Base-by-base conservation (phyloP, 2,888 invertebrate genomes). In the Oasisia sp. region DNA sequence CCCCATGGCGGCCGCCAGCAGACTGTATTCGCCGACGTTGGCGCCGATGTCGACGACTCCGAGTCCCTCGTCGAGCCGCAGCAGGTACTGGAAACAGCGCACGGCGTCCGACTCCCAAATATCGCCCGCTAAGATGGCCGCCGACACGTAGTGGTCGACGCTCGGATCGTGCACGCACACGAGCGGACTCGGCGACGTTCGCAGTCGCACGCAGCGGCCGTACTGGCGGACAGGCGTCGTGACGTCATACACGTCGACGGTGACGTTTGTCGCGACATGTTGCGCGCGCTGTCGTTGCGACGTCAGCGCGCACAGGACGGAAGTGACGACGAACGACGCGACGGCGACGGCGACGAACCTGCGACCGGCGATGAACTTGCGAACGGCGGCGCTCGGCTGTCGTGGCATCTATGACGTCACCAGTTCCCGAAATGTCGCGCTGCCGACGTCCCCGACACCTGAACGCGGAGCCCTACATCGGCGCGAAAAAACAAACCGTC, bases 1-100 rank as follows among this genome's bases (percentile, higher is more conserved):
- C 14, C 90, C 90, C 90, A 90, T 32, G 38, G 90, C 90, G 14
- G 44, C 38, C 90, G 90, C 90, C 90, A 90, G 90, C 32, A 90
- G 38, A n/a, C 90, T 90, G 90, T 90, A 90, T 32, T 90, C 90
- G 32, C 90, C 90, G 19, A 44, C 90, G 74, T 74, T 74, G 2
- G 74, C 74, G 3, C 74, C 74, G 74, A 74, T 74, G 74, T 74
- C 74, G 27, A 74, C 74, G 19, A 74, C 74, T 7, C 74, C 74
- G 5, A 74, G 74, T 27, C 74, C n/a, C 27, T 19, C 74, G 74
- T 74, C 74, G 27, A 74, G 74, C 19, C 74, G 27, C 74, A 74
- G 74, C 74, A 74, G 27, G 27, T 74, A 74, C 27, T 74, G 74
- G 74, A 74, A 74, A 27, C 74, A 74, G 4, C n/a, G 74, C n/a